Evolutionary conservation across 2,113 vertebrate species (phyloP).

Genomic region (Zosterops japonicus): DNA sequence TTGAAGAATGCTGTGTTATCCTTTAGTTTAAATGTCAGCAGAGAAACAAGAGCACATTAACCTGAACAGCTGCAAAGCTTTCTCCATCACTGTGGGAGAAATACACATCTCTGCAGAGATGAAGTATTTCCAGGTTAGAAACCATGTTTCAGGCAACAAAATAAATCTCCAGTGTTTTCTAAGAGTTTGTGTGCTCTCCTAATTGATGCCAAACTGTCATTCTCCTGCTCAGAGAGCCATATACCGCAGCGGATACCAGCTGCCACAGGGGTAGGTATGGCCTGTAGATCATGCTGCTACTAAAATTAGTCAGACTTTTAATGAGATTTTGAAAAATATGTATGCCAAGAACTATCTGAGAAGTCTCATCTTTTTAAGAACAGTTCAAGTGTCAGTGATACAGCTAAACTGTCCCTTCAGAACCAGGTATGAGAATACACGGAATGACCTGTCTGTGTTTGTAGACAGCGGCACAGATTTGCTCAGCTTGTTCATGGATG

Average conservation of each 20-base stretch:
- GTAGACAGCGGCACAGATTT: background rate
- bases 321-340: constrained; percentile 66
- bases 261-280: background rate
- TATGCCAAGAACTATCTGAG: background rate
- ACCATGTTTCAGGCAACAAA: background rate
- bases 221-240: background rate
- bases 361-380: background rate
- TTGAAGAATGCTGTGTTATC: constrained; percentile 6
- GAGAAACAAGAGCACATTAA: background rate
- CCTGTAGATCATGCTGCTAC: background rate
- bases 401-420: background rate
- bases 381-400: background rate
- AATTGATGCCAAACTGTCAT: constrained; percentile 26
- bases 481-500: background rate
- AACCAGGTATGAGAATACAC: background rate
- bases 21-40: background rate
- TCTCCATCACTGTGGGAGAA: background rate
- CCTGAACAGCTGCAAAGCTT: constrained; percentile 16
- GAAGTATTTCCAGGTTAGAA: background rate
- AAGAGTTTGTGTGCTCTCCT: background rate
- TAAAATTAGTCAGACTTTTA: constrained; percentile 20
- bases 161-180: constrained; percentile 27
- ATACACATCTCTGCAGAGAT: background rate
- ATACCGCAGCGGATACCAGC: background rate
- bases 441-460: background rate